Conservation (phyloP, 2,888 invertebrate genomes). For the Calliopum simillimum region DNA sequence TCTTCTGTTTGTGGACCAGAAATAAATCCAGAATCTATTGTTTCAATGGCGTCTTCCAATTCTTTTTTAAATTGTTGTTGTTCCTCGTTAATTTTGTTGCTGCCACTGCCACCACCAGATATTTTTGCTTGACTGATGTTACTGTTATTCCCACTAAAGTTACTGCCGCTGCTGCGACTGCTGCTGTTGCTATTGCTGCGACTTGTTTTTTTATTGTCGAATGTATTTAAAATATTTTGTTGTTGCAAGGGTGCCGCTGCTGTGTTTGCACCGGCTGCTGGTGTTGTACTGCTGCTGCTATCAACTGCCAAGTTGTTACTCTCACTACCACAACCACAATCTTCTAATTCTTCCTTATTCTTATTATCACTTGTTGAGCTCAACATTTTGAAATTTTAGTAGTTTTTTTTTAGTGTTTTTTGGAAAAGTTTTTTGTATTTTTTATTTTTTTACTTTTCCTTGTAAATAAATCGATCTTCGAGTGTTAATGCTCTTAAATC, state of each 20-base stretch:
- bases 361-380: slow-evolving; percentile 59
- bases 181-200: slow-evolving; percentile 27
- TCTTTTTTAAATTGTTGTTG: slow-evolving; percentile 35
- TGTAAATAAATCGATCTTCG: no score
- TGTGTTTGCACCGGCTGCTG: slow-evolving; percentile 38
- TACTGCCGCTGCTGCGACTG: slow-evolving; percentile 7
- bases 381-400: slow-evolving; percentile 58
- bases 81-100: slow-evolving; percentile 39
- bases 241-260: slow-evolving; percentile 48
- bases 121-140: slow-evolving; percentile 37
- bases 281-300: slow-evolving; percentile 49
- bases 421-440: slow-evolving; percentile 33
- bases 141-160: slow-evolving; percentile 31
- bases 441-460: slow-evolving; percentile 14
- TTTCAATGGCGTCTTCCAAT: slow-evolving; percentile 52
- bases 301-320: slow-evolving; percentile 37
- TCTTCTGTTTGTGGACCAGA: slow-evolving; percentile 66
- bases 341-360: slow-evolving; percentile 54
- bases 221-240: slow-evolving; percentile 44
- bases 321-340: slow-evolving; percentile 54
- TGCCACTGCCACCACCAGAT: no score
- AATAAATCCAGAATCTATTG: slow-evolving; percentile 68
- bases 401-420: slow-evolving; percentile 32
- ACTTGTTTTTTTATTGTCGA: slow-evolving; percentile 39
- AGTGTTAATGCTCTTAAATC: no score